These are phyloP conservation scores for Tetragnatha versicolor DNA, from an alignment of 1,140 invertebrate species.

Conservation along the genomic window DNA sequence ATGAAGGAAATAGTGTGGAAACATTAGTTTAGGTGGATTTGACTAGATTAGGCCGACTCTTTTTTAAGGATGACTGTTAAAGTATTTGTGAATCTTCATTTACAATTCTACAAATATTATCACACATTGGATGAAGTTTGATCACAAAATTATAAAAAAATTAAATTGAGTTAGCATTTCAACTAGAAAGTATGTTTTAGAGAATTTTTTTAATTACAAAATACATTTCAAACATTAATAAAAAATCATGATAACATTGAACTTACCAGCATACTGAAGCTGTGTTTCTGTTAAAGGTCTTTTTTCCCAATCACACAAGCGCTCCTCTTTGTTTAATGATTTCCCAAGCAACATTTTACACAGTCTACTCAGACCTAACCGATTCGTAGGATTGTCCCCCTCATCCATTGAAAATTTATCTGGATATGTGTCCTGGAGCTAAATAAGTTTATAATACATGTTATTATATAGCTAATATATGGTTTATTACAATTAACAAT, in stretches of 20 bases:
- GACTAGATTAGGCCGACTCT: no score
- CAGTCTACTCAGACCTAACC: conserved; percentile 16
- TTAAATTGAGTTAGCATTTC: neutral
- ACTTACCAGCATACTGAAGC: conserved; percentile 35
- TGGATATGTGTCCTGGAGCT: conserved; percentile 33
- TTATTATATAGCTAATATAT: neutral
- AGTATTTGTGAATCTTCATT: no score
- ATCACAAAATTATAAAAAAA: neutral
- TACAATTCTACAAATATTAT: no score
- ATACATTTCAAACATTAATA: no score
- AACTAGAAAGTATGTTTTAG: neutral
- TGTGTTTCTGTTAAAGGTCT: conserved; percentile 21
- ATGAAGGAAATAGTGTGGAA: no score
- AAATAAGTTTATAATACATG: neutral
- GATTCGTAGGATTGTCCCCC: neutral
- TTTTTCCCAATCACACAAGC: conserved; percentile 48
- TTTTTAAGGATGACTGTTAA: no score
- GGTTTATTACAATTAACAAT: no score
- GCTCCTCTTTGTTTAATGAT: conserved; percentile 38
- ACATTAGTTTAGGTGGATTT: no score
- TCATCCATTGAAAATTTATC: conserved; percentile 25
- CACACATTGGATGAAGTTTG: neutral
- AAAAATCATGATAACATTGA: neutral
- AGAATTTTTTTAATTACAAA: no score
- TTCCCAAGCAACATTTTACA: conserved; percentile 31